Percentiles rank a stretch among this genome's conserved stretches.
phyloP scores from a whole-genome alignment of 1,140 invertebrate species.

The Heliconius congener region DNA sequence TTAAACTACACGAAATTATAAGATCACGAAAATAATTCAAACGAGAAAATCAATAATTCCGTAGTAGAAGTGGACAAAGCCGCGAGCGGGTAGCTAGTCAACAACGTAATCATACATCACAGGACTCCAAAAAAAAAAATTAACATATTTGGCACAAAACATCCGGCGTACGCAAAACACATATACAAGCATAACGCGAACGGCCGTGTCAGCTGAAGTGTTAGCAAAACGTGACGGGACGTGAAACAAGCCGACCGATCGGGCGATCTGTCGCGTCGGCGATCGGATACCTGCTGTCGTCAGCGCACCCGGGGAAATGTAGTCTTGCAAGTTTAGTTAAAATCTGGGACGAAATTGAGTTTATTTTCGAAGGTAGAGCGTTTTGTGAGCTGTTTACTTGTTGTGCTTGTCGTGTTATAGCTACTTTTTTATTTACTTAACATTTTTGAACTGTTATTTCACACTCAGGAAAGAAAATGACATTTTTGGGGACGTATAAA shows the following conservation, averaged over 20 bases:
- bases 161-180: not conserved
- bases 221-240: slow-evolving; percentile 1
- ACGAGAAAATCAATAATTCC: no score
- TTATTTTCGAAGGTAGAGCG: not conserved
- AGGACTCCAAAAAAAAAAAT: not conserved
- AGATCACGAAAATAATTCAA: no score
- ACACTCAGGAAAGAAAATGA: no score
- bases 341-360: slow-evolving; percentile 3
- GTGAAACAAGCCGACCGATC: not conserved
- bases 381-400: not conserved
- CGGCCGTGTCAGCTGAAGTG: not conserved
- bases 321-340: not conserved
- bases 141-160: not conserved
- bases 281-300: not conserved
- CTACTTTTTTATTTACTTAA: no score
- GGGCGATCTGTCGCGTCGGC: not conserved
- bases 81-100: no score
- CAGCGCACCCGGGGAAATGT: not conserved
- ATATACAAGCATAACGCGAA: not conserved
- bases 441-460: no score
- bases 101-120: not conserved
- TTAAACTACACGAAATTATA: no score
- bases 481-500: no score
- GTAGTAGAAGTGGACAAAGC: no score
- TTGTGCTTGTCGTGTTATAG: no score